A percentile compares a stretch with the other conserved stretches of the same genome.
Evolutionary conservation across 2,797 vertebrate genomes (phyloP).

Genomic region (Sorex maritimensis): DNA sequence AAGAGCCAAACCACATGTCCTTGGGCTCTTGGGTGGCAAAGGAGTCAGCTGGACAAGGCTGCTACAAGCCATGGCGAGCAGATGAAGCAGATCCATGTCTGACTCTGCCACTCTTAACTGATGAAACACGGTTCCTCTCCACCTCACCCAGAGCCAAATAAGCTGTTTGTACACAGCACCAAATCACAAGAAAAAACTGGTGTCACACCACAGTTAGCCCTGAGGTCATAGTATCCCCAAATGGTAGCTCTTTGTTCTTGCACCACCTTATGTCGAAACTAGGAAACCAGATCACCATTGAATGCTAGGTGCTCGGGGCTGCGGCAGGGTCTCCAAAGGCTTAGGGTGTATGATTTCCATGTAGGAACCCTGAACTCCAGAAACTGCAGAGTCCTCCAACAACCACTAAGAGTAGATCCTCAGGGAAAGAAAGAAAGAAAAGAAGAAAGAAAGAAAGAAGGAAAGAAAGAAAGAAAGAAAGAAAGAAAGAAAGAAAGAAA

Average conservation of each 20-base stretch:
- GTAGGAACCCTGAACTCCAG: too few relatives aligned
- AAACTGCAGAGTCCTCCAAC: too few relatives aligned
- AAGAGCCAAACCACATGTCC: neutral
- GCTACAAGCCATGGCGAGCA: neutral
- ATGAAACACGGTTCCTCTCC: neutral
- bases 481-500: too few relatives aligned
- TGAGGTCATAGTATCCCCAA: neutral
- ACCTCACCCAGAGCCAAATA: neutral
- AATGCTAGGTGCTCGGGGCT: neutral
- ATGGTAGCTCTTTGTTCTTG: neutral
- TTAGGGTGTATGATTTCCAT: too few relatives aligned
- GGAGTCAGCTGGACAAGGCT: neutral
- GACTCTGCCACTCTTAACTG: neutral
- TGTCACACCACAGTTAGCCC: neutral
- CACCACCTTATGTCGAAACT: neutral
- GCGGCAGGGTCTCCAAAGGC: too few relatives aligned
- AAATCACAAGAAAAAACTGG: neutral
- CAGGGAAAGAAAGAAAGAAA: too few relatives aligned
- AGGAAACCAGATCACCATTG: neutral
- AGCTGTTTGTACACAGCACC: neutral
- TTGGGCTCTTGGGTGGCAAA: neutral
- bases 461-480: too few relatives aligned
- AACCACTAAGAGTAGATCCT: too few relatives aligned
- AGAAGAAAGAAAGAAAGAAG: too few relatives aligned
- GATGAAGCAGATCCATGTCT: neutral